Base-by-base conservation (phyloP, 2,113 vertebrate genomes). In the Nesospiza acunhae region DNA sequence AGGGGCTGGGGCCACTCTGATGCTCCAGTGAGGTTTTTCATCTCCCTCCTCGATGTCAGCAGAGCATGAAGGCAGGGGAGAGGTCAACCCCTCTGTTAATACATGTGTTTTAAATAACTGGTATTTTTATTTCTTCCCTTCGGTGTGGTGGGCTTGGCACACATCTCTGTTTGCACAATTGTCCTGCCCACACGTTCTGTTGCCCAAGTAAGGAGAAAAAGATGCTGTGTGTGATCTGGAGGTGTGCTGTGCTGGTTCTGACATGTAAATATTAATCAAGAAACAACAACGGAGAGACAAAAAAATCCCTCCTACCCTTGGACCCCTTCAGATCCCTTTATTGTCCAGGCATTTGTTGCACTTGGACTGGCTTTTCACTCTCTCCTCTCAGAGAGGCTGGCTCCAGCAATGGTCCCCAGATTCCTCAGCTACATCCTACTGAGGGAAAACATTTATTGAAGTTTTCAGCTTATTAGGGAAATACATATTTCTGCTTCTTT, bases 371-470 rank as follows among this genome's bases (percentile, higher is more conserved):
- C 60, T 94, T 58, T 86, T 87, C 6, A 18, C 92, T 84, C 80
- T 96, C 92, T 94, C 76, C 66, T 96, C 95, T 96, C 77, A 62
- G 84, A 93, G 81, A 26, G n/a, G 75, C 88, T 97, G 96, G 93
- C 95, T 96, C 58, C 74, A 87, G 84, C 94, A 58, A 90, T 17
- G 27, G 66, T 95, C 94, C 89, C 80, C 68, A 92, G 96, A 97
- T 97, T 97, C 96, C 95, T 93, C 82, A 96, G 93, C 79, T 96
- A 88, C 13, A 35, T 97, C 97, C 97, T 87, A 97, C 96, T 96
- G 97, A 97, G 97, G 78, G 58, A 97, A 97, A 97, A 97, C 96
- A 97, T 95, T 97, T 96, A 96, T 80, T 89, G 96, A 97, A 96
- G 92, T 90, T 88, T 96, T 96, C 82, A 94, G 83, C 85, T 95